These are phyloP conservation scores for Phaenicophaeus curvirostris DNA, from an alignment of 2,797 vertebrate genomes.

Conservation along the genomic window DNA sequence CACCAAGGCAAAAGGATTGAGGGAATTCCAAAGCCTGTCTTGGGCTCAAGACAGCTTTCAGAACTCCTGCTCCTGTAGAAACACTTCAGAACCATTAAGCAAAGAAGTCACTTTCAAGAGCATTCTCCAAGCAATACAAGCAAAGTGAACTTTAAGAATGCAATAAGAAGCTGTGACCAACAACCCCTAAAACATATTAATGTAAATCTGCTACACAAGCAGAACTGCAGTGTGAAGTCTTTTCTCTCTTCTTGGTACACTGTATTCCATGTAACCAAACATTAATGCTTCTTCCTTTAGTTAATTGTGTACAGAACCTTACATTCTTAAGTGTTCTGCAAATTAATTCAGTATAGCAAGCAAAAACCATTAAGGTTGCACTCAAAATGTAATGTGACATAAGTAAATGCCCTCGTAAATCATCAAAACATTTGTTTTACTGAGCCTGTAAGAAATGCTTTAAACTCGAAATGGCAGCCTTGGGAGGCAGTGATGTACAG, in stretches of 20 bases:
- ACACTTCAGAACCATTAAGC: background rate
- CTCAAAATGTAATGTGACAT: background rate
- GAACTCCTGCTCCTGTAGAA: background rate
- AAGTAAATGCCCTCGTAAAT: background rate
- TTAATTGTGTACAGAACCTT: background rate
- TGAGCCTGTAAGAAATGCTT: background rate
- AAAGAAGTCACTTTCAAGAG: background rate
- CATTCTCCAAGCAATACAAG: background rate
- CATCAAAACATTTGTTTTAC: background rate
- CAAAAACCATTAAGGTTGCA: background rate
- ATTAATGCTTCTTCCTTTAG: background rate
- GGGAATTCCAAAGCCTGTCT: background rate
- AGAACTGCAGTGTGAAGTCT: background rate
- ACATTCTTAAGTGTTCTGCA: background rate
- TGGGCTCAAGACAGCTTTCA: background rate
- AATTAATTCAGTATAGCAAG: background rate
- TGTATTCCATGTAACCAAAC: background rate
- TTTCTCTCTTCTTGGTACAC: background rate
- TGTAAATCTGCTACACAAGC: background rate
- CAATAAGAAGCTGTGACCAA: background rate
- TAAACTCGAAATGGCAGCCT: background rate
- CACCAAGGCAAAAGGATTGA: background rate
- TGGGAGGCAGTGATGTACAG: background rate
- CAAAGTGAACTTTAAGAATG: background rate
- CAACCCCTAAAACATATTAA: background rate